phyloP scores from a whole-genome alignment of 2,113 vertebrate genomes.

The Takifugu bimaculatus region DNA sequence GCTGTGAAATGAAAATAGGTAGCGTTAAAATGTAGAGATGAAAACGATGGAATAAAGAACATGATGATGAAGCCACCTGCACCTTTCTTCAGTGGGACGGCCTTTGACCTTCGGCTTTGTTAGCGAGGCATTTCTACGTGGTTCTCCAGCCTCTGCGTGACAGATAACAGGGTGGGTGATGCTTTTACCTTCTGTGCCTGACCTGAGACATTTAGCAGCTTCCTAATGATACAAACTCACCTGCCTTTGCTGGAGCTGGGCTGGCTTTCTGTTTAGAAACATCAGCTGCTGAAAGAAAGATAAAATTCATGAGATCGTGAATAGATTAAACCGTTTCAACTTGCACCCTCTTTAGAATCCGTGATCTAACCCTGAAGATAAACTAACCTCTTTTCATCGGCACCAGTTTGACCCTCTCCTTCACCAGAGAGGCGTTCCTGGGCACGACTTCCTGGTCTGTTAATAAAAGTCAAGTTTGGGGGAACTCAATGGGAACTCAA shows the following conservation, averaged over 20 bases:
- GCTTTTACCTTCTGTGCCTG: slow-evolving; percentile 8
- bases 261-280: slow-evolving; percentile 40
- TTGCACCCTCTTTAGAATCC: no score
- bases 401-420: slow-evolving; percentile 44
- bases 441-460: slow-evolving; percentile 21
- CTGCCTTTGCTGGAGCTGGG: slow-evolving; percentile 31
- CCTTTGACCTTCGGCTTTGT: slow-evolving; percentile 52
- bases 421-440: slow-evolving; percentile 44
- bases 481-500: not conserved
- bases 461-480: not conserved
- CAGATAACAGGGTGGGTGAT: not conserved
- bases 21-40: not conserved
- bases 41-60: no score
- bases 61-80: not conserved
- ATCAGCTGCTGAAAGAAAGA: slow-evolving; percentile 19
- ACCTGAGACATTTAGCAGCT: not conserved
- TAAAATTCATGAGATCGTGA: not conserved
- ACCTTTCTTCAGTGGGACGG: slow-evolving; percentile 58
- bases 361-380: no score
- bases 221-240: slow-evolving; percentile 10
- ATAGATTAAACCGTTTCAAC: no score
- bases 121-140: slow-evolving; percentile 43
- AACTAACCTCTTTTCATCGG: slow-evolving; percentile 50
- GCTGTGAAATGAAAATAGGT: slow-evolving; percentile 7
- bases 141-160: slow-evolving; percentile 26